Evolutionary conservation across 2,888 invertebrate species (phyloP).

Genomic region (Lathronympha strigana): DNA sequence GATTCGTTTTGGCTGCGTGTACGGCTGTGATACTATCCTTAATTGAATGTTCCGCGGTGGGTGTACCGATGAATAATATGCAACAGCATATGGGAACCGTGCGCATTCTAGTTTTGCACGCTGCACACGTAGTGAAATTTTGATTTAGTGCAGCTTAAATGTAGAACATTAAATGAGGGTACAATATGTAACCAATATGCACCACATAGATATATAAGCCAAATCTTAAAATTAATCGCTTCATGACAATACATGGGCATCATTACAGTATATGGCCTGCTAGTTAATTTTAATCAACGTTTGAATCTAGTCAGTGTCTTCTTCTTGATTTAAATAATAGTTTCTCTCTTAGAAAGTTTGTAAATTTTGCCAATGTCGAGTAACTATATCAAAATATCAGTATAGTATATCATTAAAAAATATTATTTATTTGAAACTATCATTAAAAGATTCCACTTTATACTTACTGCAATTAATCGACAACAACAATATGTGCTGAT

Average conservation of each 20-base stretch:
- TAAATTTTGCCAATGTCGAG: too few species aligned
- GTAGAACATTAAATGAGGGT: background rate
- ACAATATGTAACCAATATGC: too few species aligned
- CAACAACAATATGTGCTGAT: background rate
- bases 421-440: background rate
- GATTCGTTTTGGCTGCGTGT: conserved; percentile 58
- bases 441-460: background rate
- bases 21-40: conserved; percentile 47
- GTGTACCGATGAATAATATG: conserved; percentile 34
- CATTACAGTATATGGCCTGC: too few species aligned
- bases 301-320: too few species aligned
- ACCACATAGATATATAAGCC: too few species aligned
- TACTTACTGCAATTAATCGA: background rate
- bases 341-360: too few species aligned
- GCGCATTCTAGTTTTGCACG: conserved; percentile 20
- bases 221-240: too few species aligned
- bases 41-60: conserved; percentile 53
- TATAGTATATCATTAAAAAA: too few species aligned
- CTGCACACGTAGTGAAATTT: background rate
- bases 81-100: conserved; percentile 26
- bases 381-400: too few species aligned
- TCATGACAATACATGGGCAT: too few species aligned
- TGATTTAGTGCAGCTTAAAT: background rate
- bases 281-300: too few species aligned
- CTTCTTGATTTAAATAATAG: too few species aligned